Evolutionary conservation across 2,797 vertebrate species (phyloP).

Genomic region (Silurus lanzhouensis): DNA sequence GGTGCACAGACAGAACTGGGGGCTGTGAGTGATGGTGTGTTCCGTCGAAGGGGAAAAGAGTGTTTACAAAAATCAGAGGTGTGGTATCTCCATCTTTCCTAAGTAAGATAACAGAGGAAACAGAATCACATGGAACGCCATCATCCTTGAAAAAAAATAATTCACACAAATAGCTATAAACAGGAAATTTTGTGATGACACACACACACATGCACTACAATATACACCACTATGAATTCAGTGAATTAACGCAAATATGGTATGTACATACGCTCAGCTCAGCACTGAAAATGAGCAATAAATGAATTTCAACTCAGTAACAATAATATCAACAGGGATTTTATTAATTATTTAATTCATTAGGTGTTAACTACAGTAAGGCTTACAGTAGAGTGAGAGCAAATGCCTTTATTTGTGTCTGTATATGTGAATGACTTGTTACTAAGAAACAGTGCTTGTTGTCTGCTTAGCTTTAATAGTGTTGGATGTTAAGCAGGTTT

Average conservation of each 20-base stretch:
- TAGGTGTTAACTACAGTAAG: too few species aligned
- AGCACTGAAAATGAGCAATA: too few species aligned
- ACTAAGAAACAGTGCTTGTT: not conserved
- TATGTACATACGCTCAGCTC: not conserved
- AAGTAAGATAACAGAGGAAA: constrained; percentile 20
- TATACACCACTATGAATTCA: not conserved
- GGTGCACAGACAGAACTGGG: constrained; percentile 10
- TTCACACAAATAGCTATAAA: not conserved
- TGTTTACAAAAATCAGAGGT: constrained; percentile 64
- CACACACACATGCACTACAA: not conserved
- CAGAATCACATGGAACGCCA: not conserved
- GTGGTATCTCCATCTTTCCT: constrained; percentile 34
- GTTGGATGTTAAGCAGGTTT: not conserved
- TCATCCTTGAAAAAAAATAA: not conserved
- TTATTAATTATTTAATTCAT: not conserved
- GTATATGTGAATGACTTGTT: not conserved
- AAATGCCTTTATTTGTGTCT: not conserved
- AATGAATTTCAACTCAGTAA: too few species aligned
- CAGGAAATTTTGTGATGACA: not conserved
- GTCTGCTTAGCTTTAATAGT: not conserved
- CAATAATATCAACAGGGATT: not conserved
- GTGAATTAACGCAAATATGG: not conserved
- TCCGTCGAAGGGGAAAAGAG: constrained; percentile 15
- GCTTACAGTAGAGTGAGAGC: not conserved
- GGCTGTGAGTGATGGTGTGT: constrained; percentile 39